Percentiles rank a stretch among this genome's conserved stretches.
Evolutionary conservation across 2,797 vertebrate species (phyloP).

Genomic region (Oryzias dopingdopingensis): DNA sequence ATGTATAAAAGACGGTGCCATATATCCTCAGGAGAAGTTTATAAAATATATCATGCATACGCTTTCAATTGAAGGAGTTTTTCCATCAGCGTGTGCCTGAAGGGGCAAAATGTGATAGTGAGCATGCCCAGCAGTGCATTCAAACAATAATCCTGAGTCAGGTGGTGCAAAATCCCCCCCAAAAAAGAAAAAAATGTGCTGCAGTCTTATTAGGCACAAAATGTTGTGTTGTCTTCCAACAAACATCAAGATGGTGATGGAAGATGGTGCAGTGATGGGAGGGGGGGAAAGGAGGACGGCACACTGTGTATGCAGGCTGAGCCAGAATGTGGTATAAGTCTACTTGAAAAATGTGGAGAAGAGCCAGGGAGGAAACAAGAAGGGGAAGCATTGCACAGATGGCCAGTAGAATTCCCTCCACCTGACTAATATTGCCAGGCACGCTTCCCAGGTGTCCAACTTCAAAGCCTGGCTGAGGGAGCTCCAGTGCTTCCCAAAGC

Average conservation of each 20-base stretch:
- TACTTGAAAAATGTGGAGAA: slow-evolving; percentile 31
- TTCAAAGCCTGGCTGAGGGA: slow-evolving; percentile 62
- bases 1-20: slow-evolving; percentile 6
- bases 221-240: slow-evolving; percentile 31
- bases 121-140: slow-evolving; percentile 25
- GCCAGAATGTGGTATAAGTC: slow-evolving; percentile 41
- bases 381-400: slow-evolving; percentile 19
- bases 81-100: slow-evolving; percentile 22
- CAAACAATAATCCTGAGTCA: slow-evolving; percentile 32
- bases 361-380: not conserved
- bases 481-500: slow-evolving; percentile 37
- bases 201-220: slow-evolving; percentile 31
- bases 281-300: slow-evolving; percentile 19
- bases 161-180: slow-evolving; percentile 1
- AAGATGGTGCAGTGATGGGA: slow-evolving; percentile 36
- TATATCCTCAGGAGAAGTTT: slow-evolving; percentile 7
- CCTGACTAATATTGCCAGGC: slow-evolving; percentile 28
- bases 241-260: slow-evolving; percentile 38
- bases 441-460: slow-evolving; percentile 35
- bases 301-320: slow-evolving; percentile 30
- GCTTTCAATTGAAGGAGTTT: slow-evolving; percentile 11
- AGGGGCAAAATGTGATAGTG: slow-evolving; percentile 23
- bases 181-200: slow-evolving; percentile 17
- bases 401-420: slow-evolving; percentile 32
- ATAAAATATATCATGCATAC: slow-evolving; percentile 8